Evolutionary conservation across 2,888 invertebrate species (phyloP).

Genomic region (Mythimna ferrago): DNA sequence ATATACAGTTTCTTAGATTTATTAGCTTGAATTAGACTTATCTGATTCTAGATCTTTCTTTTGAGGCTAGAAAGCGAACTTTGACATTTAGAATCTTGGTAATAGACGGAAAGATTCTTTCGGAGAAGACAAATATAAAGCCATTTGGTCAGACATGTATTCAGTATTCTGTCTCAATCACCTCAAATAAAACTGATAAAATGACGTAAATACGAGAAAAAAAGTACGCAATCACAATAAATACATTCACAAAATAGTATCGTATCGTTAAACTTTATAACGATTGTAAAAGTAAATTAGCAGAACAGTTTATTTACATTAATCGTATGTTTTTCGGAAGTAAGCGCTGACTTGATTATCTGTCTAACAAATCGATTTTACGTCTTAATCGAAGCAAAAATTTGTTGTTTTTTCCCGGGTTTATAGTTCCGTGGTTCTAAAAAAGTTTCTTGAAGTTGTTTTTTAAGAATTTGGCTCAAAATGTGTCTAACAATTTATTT

Average conservation of each 20-base stretch:
- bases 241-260: slow-evolving; percentile 52
- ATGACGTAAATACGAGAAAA: slow-evolving; percentile 34
- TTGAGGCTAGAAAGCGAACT: slow-evolving; percentile 40
- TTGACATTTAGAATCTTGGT: slow-evolving; percentile 25
- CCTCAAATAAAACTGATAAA: slow-evolving; percentile 26
- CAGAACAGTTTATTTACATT: slow-evolving; percentile 72
- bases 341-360: slow-evolving; percentile 74
- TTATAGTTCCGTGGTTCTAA: slow-evolving; percentile 53
- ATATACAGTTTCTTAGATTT: slow-evolving; percentile 42
- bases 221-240: slow-evolving; percentile 51
- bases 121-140: slow-evolving; percentile 14
- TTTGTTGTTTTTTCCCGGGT: slow-evolving; percentile 63
- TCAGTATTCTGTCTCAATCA: slow-evolving; percentile 17
- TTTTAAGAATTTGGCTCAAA: slow-evolving; percentile 10
- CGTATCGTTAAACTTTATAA: slow-evolving; percentile 64
- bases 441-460: slow-evolving; percentile 20
- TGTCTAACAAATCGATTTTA: slow-evolving; percentile 73
- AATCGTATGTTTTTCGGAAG: slow-evolving; percentile 72
- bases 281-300: slow-evolving; percentile 71
- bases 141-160: slow-evolving; percentile 4
- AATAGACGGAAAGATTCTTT: not conserved
- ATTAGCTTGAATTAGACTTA: slow-evolving; percentile 55
- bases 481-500: slow-evolving; percentile 16
- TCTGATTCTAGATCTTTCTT: slow-evolving; percentile 51
- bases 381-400: slow-evolving; percentile 75